Evolutionary conservation across 2,888 invertebrate species (phyloP).

Genomic region (Pristionchus fissidentatus): DNA sequence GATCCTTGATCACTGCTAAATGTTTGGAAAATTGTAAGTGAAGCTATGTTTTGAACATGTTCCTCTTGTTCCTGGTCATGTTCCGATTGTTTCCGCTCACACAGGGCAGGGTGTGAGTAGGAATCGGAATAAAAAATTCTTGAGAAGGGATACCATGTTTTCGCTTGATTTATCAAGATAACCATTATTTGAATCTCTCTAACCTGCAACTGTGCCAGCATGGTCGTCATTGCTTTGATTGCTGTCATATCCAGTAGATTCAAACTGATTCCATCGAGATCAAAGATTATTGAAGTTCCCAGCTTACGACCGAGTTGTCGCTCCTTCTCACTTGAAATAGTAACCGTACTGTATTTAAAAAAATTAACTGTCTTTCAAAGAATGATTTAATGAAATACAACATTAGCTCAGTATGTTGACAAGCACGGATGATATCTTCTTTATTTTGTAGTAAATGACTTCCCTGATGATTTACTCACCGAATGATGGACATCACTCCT

Average conservation of each 20-base stretch:
- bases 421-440: too few species aligned
- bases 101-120: too few species aligned
- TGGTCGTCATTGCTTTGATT: constrained; percentile 65
- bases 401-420: too few species aligned
- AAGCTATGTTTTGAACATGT: too few species aligned
- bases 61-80: too few species aligned
- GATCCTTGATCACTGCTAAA: too few species aligned
- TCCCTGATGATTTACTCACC: too few species aligned
- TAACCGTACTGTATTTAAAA: background rate
- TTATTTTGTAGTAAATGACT: too few species aligned
- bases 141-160: background rate
- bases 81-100: too few species aligned
- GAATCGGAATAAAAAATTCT: too few species aligned
- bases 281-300: constrained; percentile 71
- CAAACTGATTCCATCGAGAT: constrained; percentile 68
- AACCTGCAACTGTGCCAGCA: constrained; percentile 68
- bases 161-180: background rate
- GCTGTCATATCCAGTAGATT: constrained; percentile 64
- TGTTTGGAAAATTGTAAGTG: too few species aligned
- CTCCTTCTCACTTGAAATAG: constrained; percentile 56
- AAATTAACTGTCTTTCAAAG: background rate
- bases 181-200: background rate
- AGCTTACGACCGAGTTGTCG: constrained; percentile 61
- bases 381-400: too few species aligned
- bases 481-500: constrained; percentile 70